Conservation (phyloP, 2,888 invertebrate genomes). For the Andrena fulva region DNA sequence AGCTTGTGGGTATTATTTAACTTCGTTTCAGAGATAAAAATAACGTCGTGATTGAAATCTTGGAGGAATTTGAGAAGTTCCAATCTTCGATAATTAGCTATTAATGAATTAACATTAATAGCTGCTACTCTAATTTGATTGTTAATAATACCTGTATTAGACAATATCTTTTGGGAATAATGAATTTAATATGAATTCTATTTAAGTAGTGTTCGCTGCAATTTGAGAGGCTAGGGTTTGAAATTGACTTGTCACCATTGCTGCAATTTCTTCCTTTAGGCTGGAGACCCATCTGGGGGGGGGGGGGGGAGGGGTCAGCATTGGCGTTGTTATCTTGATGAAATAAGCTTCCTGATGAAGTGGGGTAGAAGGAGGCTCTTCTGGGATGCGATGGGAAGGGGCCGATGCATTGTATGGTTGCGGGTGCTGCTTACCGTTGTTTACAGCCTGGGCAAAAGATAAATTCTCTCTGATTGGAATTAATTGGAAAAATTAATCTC, state of each 20-base stretch:
- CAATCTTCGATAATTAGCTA: no score
- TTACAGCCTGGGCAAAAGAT: neutral
- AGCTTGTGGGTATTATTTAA: no score
- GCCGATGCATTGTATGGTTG: neutral
- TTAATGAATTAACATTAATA: neutral
- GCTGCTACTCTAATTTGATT: neutral
- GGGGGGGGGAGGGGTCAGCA: neutral
- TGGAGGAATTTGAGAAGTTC: no score
- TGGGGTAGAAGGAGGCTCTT: neutral
- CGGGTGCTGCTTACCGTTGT: neutral
- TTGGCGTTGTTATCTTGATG: neutral
- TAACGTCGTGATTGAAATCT: no score
- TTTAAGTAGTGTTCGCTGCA: neutral
- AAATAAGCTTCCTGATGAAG: no score
- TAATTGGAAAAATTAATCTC: no score
- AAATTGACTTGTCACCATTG: neutral
- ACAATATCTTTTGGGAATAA: neutral
- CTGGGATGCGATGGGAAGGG: neutral
- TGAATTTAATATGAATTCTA: neutral
- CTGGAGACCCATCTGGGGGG: neutral
- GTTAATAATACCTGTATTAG: neutral
- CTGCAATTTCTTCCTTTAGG: neutral
- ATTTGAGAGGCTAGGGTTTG: neutral
- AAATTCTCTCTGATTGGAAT: neutral
- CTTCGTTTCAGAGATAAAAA: no score